phyloP scores from a whole-genome alignment of 2,113 vertebrate species.

The Microcebus lehilahytsara region DNA sequence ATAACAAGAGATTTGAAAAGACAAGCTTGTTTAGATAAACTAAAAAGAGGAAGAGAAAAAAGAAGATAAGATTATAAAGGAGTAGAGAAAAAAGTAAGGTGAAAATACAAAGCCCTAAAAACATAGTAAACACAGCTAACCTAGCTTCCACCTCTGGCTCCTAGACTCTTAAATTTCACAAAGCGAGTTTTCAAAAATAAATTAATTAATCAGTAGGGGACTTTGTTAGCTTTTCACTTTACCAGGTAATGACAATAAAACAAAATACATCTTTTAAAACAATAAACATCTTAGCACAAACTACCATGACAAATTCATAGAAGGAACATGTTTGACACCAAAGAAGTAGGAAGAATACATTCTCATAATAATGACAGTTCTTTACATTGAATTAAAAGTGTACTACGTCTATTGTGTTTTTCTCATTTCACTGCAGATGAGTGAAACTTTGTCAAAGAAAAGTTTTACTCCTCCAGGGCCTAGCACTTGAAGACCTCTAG shows the following conservation, averaged over 20 bases:
- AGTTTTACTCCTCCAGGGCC: not conserved
- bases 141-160: not conserved
- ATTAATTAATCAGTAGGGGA: not conserved
- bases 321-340: not conserved
- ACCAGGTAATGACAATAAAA: not conserved
- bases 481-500: not conserved
- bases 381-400: not conserved
- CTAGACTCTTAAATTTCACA: not conserved
- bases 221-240: not conserved
- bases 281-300: not conserved
- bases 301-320: not conserved
- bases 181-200: slow-evolving; percentile 30
- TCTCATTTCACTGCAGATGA: slow-evolving; percentile 11
- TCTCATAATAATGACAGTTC: not conserved
- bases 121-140: not conserved
- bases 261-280: not conserved
- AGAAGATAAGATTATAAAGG: not conserved
- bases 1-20: not conserved
- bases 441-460: slow-evolving; percentile 38
- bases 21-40: not conserved
- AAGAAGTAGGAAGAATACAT: not conserved
- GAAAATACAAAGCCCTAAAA: not conserved
- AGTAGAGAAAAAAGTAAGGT: not conserved
- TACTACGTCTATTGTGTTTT: not conserved
- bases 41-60: not conserved